These are phyloP conservation scores for Phocides pigmalion DNA, from an alignment of 1,140 invertebrate species.

Conservation along the genomic window DNA sequence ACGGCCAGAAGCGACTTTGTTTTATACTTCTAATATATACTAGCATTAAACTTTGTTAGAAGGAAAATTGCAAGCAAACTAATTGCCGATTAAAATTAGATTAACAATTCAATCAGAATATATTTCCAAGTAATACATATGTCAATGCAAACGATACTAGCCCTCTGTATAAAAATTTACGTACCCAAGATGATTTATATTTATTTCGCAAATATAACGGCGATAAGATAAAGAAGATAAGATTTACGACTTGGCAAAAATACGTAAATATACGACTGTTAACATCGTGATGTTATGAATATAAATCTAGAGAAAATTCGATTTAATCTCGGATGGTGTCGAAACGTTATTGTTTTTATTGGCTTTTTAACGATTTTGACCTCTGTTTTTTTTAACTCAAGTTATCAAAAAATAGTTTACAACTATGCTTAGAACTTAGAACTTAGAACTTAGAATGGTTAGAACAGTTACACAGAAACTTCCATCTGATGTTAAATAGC, in stretches of 20 bases:
- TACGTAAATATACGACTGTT: constrained; percentile 27
- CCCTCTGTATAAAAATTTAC: background rate
- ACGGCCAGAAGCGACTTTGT: too few relatives aligned
- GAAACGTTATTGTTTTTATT: background rate
- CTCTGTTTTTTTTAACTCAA: background rate
- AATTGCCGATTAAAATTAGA: background rate
- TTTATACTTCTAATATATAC: too few relatives aligned
- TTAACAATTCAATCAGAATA: background rate
- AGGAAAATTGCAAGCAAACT: too few relatives aligned
- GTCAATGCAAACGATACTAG: background rate
- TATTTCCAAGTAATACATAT: background rate
- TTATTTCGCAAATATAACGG: constrained; percentile 2
- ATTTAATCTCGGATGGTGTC: background rate
- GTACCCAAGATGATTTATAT: constrained; percentile 3
- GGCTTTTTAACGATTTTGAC: background rate
- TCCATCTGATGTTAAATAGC: too few relatives aligned
- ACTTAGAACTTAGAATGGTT: too few relatives aligned
- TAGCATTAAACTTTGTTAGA: too few relatives aligned
- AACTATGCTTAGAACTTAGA: too few relatives aligned
- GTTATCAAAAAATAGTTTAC: too few relatives aligned
- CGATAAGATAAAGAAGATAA: constrained; percentile 16
- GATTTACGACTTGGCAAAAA: constrained; percentile 29
- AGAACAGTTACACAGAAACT: too few relatives aligned
- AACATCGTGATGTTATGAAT: constrained; percentile 35
- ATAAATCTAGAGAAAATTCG: constrained; percentile 32